Evolutionary conservation across 2,113 vertebrate genomes (phyloP), one percentile per base, ranked within the genome.

Genomic region (Monarcha castaneiventris): DNA sequence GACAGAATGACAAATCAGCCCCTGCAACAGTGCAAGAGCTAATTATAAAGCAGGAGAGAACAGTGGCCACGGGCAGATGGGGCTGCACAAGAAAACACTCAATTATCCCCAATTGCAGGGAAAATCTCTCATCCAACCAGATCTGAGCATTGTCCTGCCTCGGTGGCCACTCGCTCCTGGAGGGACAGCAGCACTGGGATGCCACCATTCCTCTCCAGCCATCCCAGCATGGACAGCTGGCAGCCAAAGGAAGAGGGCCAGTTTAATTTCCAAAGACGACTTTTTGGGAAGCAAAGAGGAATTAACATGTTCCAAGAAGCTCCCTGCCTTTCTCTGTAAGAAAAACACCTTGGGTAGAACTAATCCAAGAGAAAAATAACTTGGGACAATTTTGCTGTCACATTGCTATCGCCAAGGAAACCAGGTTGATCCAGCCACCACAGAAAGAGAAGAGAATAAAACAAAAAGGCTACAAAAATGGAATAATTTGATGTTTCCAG

Each of bases 1-100:
- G 84, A 6, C 44, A 56, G 90, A 94, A 95, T 80, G 72, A 90
- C 67, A 96, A 86, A 90, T 84, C 91, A 64, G 87, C 16, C 69
- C 49, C 44, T 39, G 79, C 13, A 3, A 55, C 46, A 86, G 52
- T 6, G 55, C 52, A 68, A 4, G 63, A 4, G 29, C 52, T 92
- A 72, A 92, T 96, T 95, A 84, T 35, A 89, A 84, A 94, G 44
- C 69, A 84, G 56, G 80, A 84, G 62, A 27, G 72, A 87, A 69
- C 55, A 83, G 85, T 25, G 77, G 89, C 44, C 71, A 33, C 10
- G 10, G 84, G 80, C 91, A 91, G 85, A 89, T 68, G 80, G 80
- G 61, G 54, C 61, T 84, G 86, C 75, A 33, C 73, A 30, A 64
- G 76, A 77, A 77, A 95, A 92, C 55, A 35, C 77, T 68, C 78